Evolutionary conservation across 2,888 invertebrate species (phyloP).

Genomic region (Drepanosiphum platanoidis): DNA sequence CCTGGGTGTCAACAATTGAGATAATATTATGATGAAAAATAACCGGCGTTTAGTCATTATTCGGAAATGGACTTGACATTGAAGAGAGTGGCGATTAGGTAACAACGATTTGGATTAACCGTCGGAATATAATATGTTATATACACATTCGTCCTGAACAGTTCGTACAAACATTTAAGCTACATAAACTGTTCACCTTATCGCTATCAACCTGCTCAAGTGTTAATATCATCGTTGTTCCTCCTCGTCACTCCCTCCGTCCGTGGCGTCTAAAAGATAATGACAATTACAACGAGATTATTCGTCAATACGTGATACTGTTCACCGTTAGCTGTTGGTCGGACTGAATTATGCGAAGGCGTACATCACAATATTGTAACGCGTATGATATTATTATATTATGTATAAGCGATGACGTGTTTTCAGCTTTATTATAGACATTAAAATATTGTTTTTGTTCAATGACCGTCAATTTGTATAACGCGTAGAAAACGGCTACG

Average conservation of each 20-base stretch:
- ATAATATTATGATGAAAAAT: background rate
- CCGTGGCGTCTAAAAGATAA: slow-evolving; percentile 31
- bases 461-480: slow-evolving; percentile 27
- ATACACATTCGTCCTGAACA: background rate
- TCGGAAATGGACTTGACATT: slow-evolving; percentile 50
- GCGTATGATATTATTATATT: background rate
- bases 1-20: background rate
- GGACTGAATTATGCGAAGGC: background rate
- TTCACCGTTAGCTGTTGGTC: background rate
- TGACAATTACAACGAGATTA: slow-evolving; percentile 23
- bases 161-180: background rate
- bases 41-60: background rate
- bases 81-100: slow-evolving; percentile 16
- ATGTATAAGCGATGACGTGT: background rate
- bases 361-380: background rate
- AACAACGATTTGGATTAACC: no score
- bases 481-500: background rate
- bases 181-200: slow-evolving; percentile 13
- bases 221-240: slow-evolving; percentile 9
- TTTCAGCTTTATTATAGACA: background rate
- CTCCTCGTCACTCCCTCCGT: background rate
- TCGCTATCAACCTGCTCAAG: slow-evolving; percentile 36
- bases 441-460: slow-evolving; percentile 21
- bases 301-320: slow-evolving; percentile 4
- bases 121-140: background rate